Base-by-base conservation (phyloP, 1,140 invertebrate genomes). In the Ceratina japonica region DNA sequence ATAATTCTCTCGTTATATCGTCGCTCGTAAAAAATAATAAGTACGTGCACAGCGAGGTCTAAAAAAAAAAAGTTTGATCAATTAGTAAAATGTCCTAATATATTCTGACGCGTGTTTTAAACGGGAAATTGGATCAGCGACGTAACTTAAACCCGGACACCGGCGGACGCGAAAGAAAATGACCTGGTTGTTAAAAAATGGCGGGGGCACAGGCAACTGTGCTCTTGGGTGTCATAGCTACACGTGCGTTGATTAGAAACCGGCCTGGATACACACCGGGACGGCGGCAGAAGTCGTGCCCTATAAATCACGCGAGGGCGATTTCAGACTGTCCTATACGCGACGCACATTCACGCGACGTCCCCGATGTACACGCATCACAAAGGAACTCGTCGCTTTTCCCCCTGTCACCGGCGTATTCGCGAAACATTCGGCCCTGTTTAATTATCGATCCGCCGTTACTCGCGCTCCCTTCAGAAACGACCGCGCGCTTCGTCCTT, bases 241-340 rank as follows among this genome's bases (percentile, higher is more conserved):
- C 24, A 63, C 37, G 51, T 54, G 49, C 24, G 49, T 72, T 72
- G 73, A 77, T 71, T 71, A 62, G 68, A 77, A 71, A 4, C 59
- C 1, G 49, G 5, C 44, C 59, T 62, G 24, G 58, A 62, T 52
- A 24, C 20, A 24, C 20, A 16, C 31, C 27, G 27, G 51, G 18
- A n/a, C 22, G 58, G 3, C 13, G 54, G 22, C 44, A 63, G 52
- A 77, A 63, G 37, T 70, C 56, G 24, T 44, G 56, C 10, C 20
- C 44, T 18, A 70, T 77, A 63, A 77, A 77, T 77, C 49, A 63
- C 51, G 27, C 27, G 31, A 44, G 27, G 31, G 20, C 59, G 49
- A 77, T 62, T 69, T 54, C 18, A n/a, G 16, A 54, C 27, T 62
- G 22, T 70, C 49, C n/a, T 22, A 44, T 44, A 44, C 37, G 37